Evolutionary conservation across 2,888 invertebrate species (phyloP), one percentile per base, ranked within the genome.

Genomic region (Piscicola geometra): DNA sequence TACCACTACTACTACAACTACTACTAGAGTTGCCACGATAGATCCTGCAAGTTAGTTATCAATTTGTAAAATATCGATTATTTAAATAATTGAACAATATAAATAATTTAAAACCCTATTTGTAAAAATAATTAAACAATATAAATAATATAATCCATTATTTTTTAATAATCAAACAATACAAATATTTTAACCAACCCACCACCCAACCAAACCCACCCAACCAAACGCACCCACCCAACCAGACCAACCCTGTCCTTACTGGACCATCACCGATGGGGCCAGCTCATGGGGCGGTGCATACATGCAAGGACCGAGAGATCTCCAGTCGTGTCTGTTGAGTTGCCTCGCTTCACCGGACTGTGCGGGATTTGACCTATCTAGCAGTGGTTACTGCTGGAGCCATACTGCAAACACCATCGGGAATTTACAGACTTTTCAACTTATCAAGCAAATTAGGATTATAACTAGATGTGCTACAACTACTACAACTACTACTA

Each of bases 281-380:
- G 1, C 0, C 15, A 35, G 60, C 0, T 73, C 73, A 12, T 3
- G 47, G 36, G 73, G 73, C 15, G 73, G 73, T 50, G 73, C 35
- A 18, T 56, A 35, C 21, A n/a, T 60, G 73, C 15, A 12, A 35
- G 60, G 1, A 60, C 3, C 21, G 21, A 64, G 33, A 12, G 36
- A 30, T 1, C 21, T 73, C 35, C 15, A 60, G 21, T 30, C 36
- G 28, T 73, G 73, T 64, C 41, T 73, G 15, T 33, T 60, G 32
- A 56, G 28, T 30, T 73, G 73, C n/a, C 28, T 73, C 18, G 32
- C 32, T 5, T 21, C 18, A 25, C n/a, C 32, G 12, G 15, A 60
- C 1, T 73, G 73, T 64, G 73, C 36, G 28, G 73, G 73, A 2
- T 73, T 73, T 64, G 73, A 73, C 25, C 52, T 33, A 25, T 56